phyloP scores from a whole-genome alignment of 92 coral and sea anemone genomes.

The Phenganax subtilis region DNA sequence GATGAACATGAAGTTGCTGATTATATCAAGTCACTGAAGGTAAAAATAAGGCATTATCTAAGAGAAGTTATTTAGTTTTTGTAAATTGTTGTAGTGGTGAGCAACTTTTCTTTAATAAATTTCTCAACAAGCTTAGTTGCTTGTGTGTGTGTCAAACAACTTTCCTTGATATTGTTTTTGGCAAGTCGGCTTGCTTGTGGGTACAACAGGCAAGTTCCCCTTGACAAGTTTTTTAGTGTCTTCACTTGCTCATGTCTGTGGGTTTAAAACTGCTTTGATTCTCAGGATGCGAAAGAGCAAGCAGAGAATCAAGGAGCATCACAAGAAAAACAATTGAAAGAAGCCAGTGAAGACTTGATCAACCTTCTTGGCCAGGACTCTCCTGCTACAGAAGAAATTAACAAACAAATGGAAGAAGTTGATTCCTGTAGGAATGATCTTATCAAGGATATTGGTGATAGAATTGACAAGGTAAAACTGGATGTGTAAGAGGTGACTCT shows the following conservation, averaged over 20 bases:
- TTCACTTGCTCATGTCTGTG: not conserved
- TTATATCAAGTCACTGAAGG: conserved; percentile 54
- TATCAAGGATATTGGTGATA: conserved; percentile 37
- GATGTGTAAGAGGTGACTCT: not conserved
- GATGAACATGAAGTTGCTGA: conserved; percentile 61
- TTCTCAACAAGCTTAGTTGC: no score
- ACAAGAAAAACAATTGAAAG: conserved; percentile 46
- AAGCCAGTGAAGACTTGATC: conserved; percentile 61
- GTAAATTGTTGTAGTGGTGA: not conserved
- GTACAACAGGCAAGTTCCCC: not conserved
- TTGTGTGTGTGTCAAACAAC: no score
- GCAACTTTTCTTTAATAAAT: not conserved
- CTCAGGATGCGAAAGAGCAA: conserved; percentile 52
- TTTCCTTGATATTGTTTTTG: no score
- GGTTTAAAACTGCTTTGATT: not conserved
- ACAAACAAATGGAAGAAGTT: conserved; percentile 63
- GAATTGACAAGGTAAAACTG: conserved; percentile 52
- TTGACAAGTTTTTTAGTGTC: not conserved
- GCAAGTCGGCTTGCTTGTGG: no score
- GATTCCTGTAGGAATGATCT: conserved; percentile 58
- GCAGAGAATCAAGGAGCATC: conserved; percentile 43
- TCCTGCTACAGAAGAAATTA: conserved; percentile 53
- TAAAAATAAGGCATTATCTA: not conserved
- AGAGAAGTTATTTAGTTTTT: not conserved
- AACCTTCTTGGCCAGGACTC: conserved; percentile 55